Evolutionary conservation across 2,113 vertebrate species (phyloP), one percentile per base, ranked within the genome.

Genomic region (Pseudolaguvia tuberculata): DNA sequence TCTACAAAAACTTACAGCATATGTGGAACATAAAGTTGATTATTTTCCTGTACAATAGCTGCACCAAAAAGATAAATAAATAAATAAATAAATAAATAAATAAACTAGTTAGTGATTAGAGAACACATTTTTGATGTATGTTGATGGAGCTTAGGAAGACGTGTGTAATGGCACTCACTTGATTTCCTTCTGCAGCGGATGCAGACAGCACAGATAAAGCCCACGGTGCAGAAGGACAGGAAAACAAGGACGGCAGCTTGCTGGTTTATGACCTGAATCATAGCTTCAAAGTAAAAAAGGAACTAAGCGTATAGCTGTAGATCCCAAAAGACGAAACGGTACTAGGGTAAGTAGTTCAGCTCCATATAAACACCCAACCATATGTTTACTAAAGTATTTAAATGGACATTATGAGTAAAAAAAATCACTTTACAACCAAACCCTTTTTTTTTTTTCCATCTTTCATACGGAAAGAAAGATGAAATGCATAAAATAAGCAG

Each of bases 11-110:
- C 75, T 77, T 73, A 80, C 79, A 80, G 39, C 11, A 77, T 14
- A n/a, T 77, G 74, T 47, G 69, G 23, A 17, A 55, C 13, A 52
- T 80, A 80, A 42, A 77, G 48, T 29, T 80, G 70, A 48, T 73
- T 77, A 51, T 73, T 57, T 35, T 71, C 73, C 53, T 80, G 74
- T 71, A 80, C 65, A 47, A 77, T 73, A 61, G 31, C 79, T 80
- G 73, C 14, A 59, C 45, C 42, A 53, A 15, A 51, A 39, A 13
- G 9, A 42, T 27, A 42, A 53, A 11, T n/a, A 68, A 4, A 17
- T n/a, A 51, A 20, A 5, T 13, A 1, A 11, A 15, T 21, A 1
- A 5, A 39, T 6, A 21, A 62, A 27, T n/a, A n/a, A n/a, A n/a
- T n/a, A n/a, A n/a, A n/a, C n/a, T n/a, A n/a, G n/a, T n/a, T n/a